Conservation (phyloP, 2,113 vertebrate species). For the Peucedramus taeniatus region DNA sequence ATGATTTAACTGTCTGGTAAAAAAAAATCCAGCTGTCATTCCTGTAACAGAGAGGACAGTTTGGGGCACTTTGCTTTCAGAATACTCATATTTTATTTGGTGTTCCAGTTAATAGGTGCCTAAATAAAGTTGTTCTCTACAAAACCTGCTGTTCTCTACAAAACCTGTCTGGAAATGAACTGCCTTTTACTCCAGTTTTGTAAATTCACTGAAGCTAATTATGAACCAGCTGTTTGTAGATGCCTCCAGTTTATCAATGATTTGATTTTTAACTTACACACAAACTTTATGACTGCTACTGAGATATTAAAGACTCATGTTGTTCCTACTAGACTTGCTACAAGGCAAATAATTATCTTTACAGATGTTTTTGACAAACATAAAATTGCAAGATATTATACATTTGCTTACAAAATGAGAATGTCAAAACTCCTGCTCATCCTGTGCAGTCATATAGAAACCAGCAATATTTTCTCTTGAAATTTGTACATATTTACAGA, state of each 20-base stretch:
- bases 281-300: conserved; percentile 7
- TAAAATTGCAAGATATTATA: not conserved
- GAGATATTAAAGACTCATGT: not conserved
- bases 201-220: not conserved
- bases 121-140: not conserved
- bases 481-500: not conserved
- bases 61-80: not conserved
- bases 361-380: not conserved
- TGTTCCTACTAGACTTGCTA: not conserved
- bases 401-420: not conserved
- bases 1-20: not conserved
- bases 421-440: not conserved
- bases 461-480: not conserved
- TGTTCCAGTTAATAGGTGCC: not conserved
- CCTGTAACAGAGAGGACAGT: not conserved
- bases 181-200: not conserved
- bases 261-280: not conserved
- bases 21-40: not conserved
- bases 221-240: not conserved
- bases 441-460: not conserved
- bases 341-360: conserved; percentile 16
- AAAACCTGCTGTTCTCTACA: not conserved
- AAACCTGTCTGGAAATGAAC: not conserved
- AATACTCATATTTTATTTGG: not conserved
- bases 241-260: not conserved